phyloP scores from a whole-genome alignment of 1,140 invertebrate genomes.

The Centruroides vittatus region DNA sequence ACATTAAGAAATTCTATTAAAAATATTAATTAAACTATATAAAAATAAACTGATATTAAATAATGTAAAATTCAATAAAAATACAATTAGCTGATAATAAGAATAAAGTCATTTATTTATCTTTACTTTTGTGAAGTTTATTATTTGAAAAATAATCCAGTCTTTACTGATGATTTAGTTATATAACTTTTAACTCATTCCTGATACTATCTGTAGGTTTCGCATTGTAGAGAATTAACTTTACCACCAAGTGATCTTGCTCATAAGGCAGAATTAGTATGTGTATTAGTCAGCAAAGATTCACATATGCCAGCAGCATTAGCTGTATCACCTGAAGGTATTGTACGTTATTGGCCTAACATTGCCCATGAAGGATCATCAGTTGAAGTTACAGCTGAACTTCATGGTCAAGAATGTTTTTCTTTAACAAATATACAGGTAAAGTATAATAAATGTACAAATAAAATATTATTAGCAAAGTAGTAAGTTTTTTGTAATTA shows the following conservation, averaged over 20 bases:
- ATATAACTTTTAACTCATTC: no score
- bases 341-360: conserved; percentile 76
- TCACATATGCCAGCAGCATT: conserved; percentile 68
- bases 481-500: neutral
- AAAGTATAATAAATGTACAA: neutral
- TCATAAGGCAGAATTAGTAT: conserved; percentile 76
- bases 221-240: conserved; percentile 58
- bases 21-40: no score
- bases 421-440: conserved; percentile 37
- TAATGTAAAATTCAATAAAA: no score
- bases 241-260: conserved; percentile 81
- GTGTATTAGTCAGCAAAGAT: conserved; percentile 52
- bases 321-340: conserved; percentile 85
- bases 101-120: neutral
- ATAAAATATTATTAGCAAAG: neutral
- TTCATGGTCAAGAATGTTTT: conserved; percentile 65
- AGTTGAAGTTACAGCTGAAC: conserved; percentile 54
- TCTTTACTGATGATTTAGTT: neutral
- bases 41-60: no score
- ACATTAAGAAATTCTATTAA: no score
- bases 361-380: conserved; percentile 73
- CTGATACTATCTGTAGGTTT: conserved; percentile 5
- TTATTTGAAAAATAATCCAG: neutral
- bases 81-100: neutral
- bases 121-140: neutral